These are phyloP conservation scores for Saguinus midas DNA, from an alignment of 2,113 vertebrate species.

Conservation along the genomic window DNA sequence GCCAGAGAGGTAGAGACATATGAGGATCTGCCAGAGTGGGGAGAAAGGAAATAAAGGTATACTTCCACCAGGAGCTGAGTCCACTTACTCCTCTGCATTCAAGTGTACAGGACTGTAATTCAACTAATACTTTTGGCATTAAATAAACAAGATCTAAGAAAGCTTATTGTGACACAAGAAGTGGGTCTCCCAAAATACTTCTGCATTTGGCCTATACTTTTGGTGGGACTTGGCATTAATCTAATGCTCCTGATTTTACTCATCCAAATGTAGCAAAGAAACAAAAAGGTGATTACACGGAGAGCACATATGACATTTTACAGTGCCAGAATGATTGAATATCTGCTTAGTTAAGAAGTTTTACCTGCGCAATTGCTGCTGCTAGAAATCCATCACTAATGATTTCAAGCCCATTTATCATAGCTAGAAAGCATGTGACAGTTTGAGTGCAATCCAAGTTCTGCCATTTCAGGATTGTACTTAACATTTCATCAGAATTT, in stretches of 20 bases:
- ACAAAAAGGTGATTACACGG: constrained; percentile 20
- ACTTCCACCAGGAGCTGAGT: neutral
- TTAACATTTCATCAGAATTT: constrained; percentile 23
- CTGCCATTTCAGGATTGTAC: constrained; percentile 42
- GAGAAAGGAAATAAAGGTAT: neutral
- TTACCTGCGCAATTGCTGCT: constrained; percentile 50
- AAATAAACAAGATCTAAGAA: neutral
- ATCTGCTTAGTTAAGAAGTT: constrained; percentile 68
- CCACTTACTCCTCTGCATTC: neutral
- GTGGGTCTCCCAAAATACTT: neutral
- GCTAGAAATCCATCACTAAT: constrained; percentile 62
- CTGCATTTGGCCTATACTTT: neutral
- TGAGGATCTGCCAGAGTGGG: neutral
- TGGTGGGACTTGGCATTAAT: neutral
- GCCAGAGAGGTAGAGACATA: neutral
- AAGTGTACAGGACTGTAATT: neutral
- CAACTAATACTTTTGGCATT: neutral
- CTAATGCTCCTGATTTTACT: neutral
- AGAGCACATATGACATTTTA: constrained; percentile 52
- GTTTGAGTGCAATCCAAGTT: constrained; percentile 20
- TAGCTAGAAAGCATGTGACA: constrained; percentile 62
- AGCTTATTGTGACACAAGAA: neutral
- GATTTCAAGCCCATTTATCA: constrained; percentile 64
- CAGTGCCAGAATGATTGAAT: constrained; percentile 64
- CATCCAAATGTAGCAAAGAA: constrained; percentile 50